Percentiles rank a stretch among this genome's conserved stretches.
phyloP scores from a whole-genome alignment of 2,113 vertebrate genomes.

The Anoplopoma fimbria region DNA sequence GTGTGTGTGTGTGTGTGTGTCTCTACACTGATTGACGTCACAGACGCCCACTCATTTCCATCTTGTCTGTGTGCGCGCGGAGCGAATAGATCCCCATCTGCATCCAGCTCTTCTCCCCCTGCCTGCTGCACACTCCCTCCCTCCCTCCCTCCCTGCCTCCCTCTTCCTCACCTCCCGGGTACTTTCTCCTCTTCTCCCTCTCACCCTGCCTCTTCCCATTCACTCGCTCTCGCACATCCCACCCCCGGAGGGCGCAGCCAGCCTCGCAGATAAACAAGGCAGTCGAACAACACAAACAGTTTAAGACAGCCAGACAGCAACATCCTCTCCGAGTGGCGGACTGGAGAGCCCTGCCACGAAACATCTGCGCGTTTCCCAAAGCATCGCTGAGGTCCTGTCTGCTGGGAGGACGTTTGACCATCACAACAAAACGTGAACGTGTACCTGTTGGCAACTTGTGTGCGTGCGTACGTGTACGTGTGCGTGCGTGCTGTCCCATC shows the following conservation, averaged over 20 bases:
- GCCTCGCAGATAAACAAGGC: conserved; percentile 59
- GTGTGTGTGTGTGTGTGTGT: conserved; percentile 55
- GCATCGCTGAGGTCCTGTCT: conserved; percentile 39
- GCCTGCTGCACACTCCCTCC: conserved; percentile 12
- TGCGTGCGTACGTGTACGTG: background rate
- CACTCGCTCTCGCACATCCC: conserved; percentile 46
- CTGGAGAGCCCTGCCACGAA: conserved; percentile 26
- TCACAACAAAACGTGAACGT: background rate
- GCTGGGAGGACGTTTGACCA: conserved; percentile 36
- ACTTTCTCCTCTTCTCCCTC: conserved; percentile 40
- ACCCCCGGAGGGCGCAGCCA: conserved; percentile 43
- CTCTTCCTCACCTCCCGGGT: conserved; percentile 17
- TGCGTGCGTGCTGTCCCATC: background rate
- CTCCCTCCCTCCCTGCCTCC: background rate
- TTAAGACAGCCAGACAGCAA: conserved; percentile 63
- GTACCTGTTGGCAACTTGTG: conserved; percentile 42
- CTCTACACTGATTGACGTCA: conserved; percentile 82
- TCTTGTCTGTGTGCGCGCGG: conserved; percentile 75
- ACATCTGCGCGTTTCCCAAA: conserved; percentile 64
- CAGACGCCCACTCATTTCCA: conserved; percentile 82
- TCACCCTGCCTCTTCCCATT: conserved; percentile 61
- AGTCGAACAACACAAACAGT: conserved; percentile 67
- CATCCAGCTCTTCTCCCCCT: conserved; percentile 51
- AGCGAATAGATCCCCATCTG: conserved; percentile 80
- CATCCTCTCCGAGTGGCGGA: conserved; percentile 34